Percentiles rank a stretch among this genome's conserved stretches.
phyloP scores from a whole-genome alignment of 2,113 vertebrate species.

The Leptosomus discolor region DNA sequence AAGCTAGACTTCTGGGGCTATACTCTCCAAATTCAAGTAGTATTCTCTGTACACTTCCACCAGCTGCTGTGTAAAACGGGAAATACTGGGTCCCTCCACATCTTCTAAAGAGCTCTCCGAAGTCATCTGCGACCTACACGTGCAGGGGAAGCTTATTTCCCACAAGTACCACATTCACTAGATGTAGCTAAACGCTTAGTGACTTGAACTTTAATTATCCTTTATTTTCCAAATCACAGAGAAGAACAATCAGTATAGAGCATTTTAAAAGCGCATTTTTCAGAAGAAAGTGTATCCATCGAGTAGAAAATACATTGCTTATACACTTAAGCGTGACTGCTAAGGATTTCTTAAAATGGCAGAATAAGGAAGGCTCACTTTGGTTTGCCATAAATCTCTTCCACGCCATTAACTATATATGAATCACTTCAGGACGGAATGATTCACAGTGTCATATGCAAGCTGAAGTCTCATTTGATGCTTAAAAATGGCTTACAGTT shows the following conservation, averaged over 20 bases:
- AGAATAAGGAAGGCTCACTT: background rate
- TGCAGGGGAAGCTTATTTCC: background rate
- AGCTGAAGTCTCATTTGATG: background rate
- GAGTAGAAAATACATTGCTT: background rate
- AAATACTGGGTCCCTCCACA: background rate
- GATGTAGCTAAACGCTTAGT: rapidly evolving
- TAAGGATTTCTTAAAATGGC: background rate
- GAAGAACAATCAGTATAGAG: background rate
- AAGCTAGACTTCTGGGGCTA: background rate
- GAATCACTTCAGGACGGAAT: background rate
- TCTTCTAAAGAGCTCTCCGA: background rate
- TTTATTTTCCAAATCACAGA: background rate
- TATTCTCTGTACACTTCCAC: background rate
- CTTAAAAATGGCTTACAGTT: background rate
- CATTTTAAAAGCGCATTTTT: background rate
- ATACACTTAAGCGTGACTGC: background rate
- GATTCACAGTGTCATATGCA: background rate
- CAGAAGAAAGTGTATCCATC: background rate
- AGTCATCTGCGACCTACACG: background rate
- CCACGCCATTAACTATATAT: background rate
- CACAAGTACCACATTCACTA: background rate
- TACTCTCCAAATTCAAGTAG: background rate
- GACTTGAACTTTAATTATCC: background rate
- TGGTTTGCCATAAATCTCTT: background rate
- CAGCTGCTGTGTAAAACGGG: background rate